Evolutionary conservation across 1,140 invertebrate species (phyloP).

Genomic region (Macrosteles quadrilineatus): DNA sequence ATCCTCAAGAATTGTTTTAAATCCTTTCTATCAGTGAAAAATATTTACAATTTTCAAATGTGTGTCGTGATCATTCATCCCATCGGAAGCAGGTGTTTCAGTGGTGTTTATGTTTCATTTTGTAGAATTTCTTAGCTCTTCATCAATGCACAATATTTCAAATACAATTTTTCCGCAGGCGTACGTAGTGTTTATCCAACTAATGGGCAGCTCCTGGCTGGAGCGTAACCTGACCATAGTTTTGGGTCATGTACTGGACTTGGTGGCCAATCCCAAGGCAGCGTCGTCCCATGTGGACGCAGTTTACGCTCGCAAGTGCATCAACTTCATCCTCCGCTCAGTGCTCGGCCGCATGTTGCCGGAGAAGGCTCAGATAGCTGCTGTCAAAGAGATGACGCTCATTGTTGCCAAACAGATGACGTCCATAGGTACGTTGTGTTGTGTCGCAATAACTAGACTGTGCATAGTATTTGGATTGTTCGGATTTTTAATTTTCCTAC

Average conservation of each 20-base stretch:
- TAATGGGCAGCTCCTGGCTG: conserved; percentile 90
- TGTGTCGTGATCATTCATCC: no score
- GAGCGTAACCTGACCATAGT: conserved; percentile 88
- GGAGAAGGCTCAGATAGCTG: conserved; percentile 94
- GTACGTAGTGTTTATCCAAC: conserved; percentile 92
- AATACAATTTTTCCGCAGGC: conserved; percentile 68
- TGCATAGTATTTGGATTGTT: no score
- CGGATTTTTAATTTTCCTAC: no score
- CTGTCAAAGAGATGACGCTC: conserved; percentile 91
- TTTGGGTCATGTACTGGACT: conserved; percentile 85
- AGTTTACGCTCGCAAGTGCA: conserved; percentile 96
- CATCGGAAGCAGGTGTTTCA: no score
- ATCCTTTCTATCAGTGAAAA: no score
- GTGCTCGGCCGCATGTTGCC: conserved; percentile 91
- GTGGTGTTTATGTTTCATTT: no score
- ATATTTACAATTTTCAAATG: no score
- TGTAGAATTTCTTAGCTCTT: no score
- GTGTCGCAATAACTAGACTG: no score
- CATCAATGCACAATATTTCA: no score
- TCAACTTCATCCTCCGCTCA: conserved; percentile 91
- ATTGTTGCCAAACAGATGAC: conserved; percentile 95
- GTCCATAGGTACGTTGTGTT: conserved; percentile 64
- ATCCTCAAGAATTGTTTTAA: no score
- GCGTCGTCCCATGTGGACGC: conserved; percentile 95
- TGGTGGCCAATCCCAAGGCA: conserved; percentile 92